These are phyloP conservation scores for Dolichopus griseipennis DNA, from an alignment of 2,888 invertebrate genomes.

Conservation along the genomic window DNA sequence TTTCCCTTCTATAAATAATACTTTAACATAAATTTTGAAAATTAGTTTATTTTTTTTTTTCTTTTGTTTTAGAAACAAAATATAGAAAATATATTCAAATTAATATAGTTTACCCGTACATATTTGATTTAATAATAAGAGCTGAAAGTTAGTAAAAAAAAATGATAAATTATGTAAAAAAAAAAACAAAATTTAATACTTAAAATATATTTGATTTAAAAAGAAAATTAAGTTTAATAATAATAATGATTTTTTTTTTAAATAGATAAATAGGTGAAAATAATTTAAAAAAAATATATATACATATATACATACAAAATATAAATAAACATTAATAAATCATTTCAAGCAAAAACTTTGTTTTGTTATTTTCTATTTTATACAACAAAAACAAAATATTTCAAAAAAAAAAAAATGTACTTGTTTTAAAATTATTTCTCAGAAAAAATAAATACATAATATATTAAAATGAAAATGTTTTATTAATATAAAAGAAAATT, in stretches of 20 bases:
- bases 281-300: not conserved
- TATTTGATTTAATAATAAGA: not conserved
- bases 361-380: slow-evolving; percentile 6
- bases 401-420: not conserved
- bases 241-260: not conserved
- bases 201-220: not conserved
- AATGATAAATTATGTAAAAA: not conserved
- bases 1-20: too few species aligned
- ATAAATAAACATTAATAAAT: too few species aligned
- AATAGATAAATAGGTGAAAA: slow-evolving; percentile 4
- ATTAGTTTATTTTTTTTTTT: not conserved
- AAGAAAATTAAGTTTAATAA: not conserved
- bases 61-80: not conserved
- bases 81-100: not conserved
- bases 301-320: too few species aligned
- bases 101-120: not conserved
- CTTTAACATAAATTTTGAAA: not conserved
- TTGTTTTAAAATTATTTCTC: not conserved
- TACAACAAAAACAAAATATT: not conserved
- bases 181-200: not conserved
- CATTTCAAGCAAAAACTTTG: not conserved
- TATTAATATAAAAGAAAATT: too few species aligned
- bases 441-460: too few species aligned
- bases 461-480: too few species aligned
- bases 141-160: not conserved